These are phyloP conservation scores for Eristalinus sepulchralis DNA, from an alignment of 2,888 invertebrate genomes.

Conservation along the genomic window DNA sequence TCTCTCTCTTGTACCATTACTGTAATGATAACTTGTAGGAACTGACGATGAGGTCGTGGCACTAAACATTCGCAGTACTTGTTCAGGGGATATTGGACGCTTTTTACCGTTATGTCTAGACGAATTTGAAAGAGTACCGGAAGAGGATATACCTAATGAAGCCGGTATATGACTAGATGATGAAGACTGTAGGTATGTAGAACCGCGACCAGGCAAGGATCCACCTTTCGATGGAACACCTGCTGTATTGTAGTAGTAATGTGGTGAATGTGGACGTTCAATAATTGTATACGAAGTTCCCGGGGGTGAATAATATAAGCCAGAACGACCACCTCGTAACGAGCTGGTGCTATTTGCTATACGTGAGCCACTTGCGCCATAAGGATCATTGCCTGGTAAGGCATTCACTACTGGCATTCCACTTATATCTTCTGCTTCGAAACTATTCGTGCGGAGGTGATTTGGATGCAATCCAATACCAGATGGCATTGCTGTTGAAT, in stretches of 20 bases:
- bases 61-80: constrained; percentile 86
- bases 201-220: constrained; percentile 82
- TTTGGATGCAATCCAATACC: constrained; percentile 74
- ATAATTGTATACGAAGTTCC: constrained; percentile 94
- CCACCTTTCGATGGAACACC: constrained; percentile 80
- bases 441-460: constrained; percentile 79
- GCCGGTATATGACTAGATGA: constrained; percentile 83
- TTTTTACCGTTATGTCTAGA: constrained; percentile 85
- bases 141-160: constrained; percentile 73
- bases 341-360: constrained; percentile 81
- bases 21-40: constrained; percentile 81
- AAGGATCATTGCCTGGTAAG: constrained; percentile 76
- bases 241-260: constrained; percentile 82
- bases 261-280: constrained; percentile 88
- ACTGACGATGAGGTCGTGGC: constrained; percentile 82
- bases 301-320: constrained; percentile 92
- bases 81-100: constrained; percentile 92
- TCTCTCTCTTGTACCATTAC: constrained; percentile 80
- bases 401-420: constrained; percentile 77
- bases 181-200: constrained; percentile 87
- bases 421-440: constrained; percentile 81
- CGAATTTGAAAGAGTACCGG: constrained; percentile 77
- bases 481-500: constrained; percentile 51
- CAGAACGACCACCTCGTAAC: constrained; percentile 84
- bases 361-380: constrained; percentile 75